These are phyloP conservation scores for Anthonomus grandis DNA, from an alignment of 1,140 invertebrate species.

Conservation along the genomic window DNA sequence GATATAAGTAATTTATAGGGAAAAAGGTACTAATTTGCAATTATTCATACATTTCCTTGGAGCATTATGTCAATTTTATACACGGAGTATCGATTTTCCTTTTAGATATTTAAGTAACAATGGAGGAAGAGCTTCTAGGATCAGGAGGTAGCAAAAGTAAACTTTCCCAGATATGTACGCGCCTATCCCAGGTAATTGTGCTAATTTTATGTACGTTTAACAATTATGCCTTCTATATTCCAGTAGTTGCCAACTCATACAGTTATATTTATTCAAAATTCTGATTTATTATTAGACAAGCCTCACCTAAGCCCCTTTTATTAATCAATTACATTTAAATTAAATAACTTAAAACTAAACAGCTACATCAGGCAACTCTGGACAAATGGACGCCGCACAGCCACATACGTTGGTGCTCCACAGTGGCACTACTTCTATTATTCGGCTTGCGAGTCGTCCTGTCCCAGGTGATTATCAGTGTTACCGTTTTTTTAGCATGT, in stretches of 20 bases:
- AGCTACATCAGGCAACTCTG: slow-evolving; percentile 49
- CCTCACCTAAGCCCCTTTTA: background rate
- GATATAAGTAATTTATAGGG: background rate
- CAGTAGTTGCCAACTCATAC: background rate
- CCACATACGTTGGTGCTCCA: slow-evolving; percentile 57
- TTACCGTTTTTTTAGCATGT: slow-evolving; percentile 32
- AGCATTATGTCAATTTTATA: background rate
- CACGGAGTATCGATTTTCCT: background rate
- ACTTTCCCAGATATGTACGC: slow-evolving; percentile 56
- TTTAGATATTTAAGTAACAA: slow-evolving; percentile 42
- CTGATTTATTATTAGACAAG: slow-evolving; percentile 3
- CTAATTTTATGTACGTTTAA: background rate
- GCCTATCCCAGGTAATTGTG: slow-evolving; percentile 55
- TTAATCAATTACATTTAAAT: background rate
- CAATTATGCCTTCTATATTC: background rate
- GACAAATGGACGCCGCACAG: slow-evolving; percentile 65
- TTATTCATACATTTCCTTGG: background rate
- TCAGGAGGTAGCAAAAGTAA: slow-evolving; percentile 50
- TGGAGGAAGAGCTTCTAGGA: slow-evolving; percentile 56
- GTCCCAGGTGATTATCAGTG: slow-evolving; percentile 54
- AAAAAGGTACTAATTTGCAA: background rate
- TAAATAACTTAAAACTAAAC: background rate
- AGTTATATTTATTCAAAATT: background rate
- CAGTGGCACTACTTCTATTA: slow-evolving; percentile 53
- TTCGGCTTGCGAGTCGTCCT: slow-evolving; percentile 61